phyloP scores from a whole-genome alignment of 2,797 vertebrate genomes.

The Distichodus sexfasciatus region DNA sequence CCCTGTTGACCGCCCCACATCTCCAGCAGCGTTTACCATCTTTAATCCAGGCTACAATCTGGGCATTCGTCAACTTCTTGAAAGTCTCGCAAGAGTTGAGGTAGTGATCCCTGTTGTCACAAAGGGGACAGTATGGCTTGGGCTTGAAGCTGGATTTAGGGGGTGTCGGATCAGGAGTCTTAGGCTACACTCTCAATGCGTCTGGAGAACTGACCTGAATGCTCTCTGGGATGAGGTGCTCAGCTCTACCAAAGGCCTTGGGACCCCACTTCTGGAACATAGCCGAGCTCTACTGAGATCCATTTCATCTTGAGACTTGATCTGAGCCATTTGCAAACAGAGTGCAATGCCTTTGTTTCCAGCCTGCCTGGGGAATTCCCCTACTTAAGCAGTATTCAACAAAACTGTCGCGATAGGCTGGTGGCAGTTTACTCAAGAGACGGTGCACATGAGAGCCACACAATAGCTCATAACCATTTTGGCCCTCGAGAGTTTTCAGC shows the following conservation, averaged over 20 bases:
- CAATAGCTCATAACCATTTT: constrained; percentile 25
- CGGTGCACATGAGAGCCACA: constrained; percentile 46
- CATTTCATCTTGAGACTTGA: constrained; percentile 35
- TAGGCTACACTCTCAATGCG: background rate
- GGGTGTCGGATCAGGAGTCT: background rate
- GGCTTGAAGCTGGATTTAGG: background rate
- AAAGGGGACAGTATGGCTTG: constrained; percentile 28
- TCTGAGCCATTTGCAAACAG: no score
- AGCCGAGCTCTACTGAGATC: constrained; percentile 7
- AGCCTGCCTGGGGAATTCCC: constrained; percentile 29
- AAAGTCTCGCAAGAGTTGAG: constrained; percentile 32
- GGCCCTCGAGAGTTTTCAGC: constrained; percentile 36
- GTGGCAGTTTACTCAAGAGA: constrained; percentile 45
- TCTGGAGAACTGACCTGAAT: background rate
- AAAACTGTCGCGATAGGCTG: constrained; percentile 26
- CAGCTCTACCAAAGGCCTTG: background rate
- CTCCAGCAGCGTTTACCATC: constrained; percentile 40
- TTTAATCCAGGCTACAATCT: constrained; percentile 17
- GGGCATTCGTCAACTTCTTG: constrained; percentile 23
- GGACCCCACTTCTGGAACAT: constrained; percentile 1
- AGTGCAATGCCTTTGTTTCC: no score
- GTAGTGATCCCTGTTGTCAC: constrained; percentile 23
- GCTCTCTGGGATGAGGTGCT: background rate
- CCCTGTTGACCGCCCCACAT: constrained; percentile 17
- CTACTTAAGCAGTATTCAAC: constrained; percentile 38